Percentiles rank a stretch among this genome's conserved stretches.
These are phyloP conservation scores for Clanis bilineata DNA, from an alignment of 2,888 invertebrate species.

Conservation along the genomic window DNA sequence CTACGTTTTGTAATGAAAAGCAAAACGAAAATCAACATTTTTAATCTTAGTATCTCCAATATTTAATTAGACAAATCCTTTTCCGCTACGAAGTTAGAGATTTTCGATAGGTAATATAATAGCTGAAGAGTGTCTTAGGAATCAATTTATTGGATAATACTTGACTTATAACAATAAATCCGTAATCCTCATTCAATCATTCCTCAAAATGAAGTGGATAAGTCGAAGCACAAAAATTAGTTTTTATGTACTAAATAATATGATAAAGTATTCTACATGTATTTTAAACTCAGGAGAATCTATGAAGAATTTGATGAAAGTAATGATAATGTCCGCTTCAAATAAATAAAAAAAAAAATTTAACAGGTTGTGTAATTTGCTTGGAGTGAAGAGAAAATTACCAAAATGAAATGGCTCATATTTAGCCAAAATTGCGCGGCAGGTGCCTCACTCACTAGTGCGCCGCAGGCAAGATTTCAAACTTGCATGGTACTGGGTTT, in stretches of 20 bases:
- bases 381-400: background rate
- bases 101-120: background rate
- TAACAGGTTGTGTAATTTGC: background rate
- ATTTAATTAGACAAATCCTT: too few species aligned
- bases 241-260: too few species aligned
- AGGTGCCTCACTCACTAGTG: background rate
- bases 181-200: background rate
- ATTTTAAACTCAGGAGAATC: too few species aligned
- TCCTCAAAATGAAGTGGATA: background rate
- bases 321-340: too few species aligned
- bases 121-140: background rate
- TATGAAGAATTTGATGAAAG: too few species aligned
- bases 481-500: background rate
- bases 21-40: too few species aligned
- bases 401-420: background rate
- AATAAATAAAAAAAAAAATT: too few species aligned
- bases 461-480: background rate
- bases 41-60: too few species aligned
- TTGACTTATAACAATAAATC: background rate
- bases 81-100: background rate
- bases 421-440: background rate
- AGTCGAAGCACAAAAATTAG: too few species aligned
- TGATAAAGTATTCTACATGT: too few species aligned
- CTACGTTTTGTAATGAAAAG: too few species aligned
- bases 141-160: background rate